These are phyloP conservation scores for Sebastes diaconus DNA, from an alignment of 2,797 vertebrate species.

Conservation along the genomic window DNA sequence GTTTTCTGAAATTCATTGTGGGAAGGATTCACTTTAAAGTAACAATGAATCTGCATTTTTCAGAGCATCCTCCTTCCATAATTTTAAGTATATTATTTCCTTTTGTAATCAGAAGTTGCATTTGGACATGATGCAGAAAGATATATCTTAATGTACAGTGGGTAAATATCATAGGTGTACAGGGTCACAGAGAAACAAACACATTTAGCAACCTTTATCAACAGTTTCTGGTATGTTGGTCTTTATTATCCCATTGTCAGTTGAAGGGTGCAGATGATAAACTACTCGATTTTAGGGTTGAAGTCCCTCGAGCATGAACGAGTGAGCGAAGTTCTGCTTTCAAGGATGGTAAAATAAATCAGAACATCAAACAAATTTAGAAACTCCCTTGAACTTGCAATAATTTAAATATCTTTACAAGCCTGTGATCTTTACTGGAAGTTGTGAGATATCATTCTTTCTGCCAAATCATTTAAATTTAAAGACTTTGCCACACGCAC, in stretches of 20 bases:
- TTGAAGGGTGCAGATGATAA: neutral
- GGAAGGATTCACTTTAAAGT: neutral
- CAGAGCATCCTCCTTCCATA: neutral
- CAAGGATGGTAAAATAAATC: constrained; percentile 18
- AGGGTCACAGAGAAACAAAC: neutral
- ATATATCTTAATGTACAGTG: neutral
- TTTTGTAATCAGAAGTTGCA: neutral
- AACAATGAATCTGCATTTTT: neutral
- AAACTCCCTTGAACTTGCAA: constrained; percentile 20
- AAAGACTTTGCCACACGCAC: constrained; percentile 27
- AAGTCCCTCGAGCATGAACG: constrained; percentile 1
- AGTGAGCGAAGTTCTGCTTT: neutral
- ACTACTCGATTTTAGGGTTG: neutral
- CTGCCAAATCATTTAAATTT: constrained; percentile 52
- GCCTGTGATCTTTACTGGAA: constrained; percentile 41
- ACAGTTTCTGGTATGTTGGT: neutral
- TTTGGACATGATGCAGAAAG: neutral
- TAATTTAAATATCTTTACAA: constrained; percentile 32
- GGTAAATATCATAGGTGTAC: neutral
- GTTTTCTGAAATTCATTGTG: constrained; percentile 18
- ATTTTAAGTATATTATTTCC: neutral
- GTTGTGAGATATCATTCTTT: constrained; percentile 30
- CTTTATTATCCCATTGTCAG: neutral
- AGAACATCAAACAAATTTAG: constrained; percentile 13
- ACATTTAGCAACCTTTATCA: neutral